These are phyloP conservation scores for Aspiorhynchus laticeps DNA, from an alignment of 2,113 vertebrate species.

Conservation along the genomic window DNA sequence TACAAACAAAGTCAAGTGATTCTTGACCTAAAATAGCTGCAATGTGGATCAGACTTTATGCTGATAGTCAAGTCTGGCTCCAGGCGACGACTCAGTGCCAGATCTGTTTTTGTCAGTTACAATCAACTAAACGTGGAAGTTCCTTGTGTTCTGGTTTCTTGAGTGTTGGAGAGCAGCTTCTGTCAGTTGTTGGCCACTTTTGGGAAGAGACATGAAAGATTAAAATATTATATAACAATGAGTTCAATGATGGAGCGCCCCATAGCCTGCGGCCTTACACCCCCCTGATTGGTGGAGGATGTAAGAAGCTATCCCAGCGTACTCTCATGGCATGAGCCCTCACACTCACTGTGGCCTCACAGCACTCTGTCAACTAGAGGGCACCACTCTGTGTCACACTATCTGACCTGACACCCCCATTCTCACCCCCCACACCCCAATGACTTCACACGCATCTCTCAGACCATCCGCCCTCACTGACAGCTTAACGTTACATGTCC, in stretches of 20 bases:
- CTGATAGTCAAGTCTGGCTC: neutral
- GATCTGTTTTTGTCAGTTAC: neutral
- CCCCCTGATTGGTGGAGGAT: conserved; percentile 49
- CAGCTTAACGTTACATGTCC: neutral
- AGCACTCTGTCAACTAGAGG: conserved; percentile 38
- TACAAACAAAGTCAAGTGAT: too few relatives aligned
- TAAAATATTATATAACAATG: neutral
- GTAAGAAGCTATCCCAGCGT: conserved; percentile 50
- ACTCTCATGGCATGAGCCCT: conserved; percentile 54
- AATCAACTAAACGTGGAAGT: neutral
- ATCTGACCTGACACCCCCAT: conserved; percentile 49
- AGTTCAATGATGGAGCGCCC: neutral
- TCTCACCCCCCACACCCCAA: neutral
- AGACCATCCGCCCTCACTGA: conserved; percentile 2
- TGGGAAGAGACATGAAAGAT: neutral
- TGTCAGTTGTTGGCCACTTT: neutral
- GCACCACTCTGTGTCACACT: conserved; percentile 51
- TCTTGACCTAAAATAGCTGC: too few relatives aligned
- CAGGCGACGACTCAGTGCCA: too few relatives aligned
- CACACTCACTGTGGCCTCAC: conserved; percentile 41
- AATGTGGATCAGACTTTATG: neutral
- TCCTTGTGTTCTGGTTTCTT: neutral
- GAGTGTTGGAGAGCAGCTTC: neutral
- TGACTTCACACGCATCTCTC: neutral
- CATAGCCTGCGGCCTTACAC: conserved; percentile 49